A percentile compares a stretch with the other conserved stretches of the same genome.
phyloP scores from a whole-genome alignment of 2,113 vertebrate genomes.

The Etheostoma spectabile region DNA sequence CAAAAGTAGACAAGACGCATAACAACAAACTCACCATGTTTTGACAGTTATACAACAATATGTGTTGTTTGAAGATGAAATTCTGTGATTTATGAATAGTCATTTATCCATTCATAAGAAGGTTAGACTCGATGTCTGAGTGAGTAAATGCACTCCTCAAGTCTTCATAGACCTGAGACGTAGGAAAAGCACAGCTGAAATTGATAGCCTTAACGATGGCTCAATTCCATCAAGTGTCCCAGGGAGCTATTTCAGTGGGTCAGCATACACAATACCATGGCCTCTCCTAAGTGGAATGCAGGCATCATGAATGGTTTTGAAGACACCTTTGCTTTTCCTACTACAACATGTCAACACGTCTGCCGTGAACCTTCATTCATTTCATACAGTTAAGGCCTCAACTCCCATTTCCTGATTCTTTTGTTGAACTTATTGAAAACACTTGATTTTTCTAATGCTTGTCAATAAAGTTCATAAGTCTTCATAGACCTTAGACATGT shows the following conservation, averaged over 20 bases:
- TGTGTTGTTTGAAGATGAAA: not conserved
- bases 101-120: not conserved
- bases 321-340: too few relatives aligned
- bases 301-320: too few relatives aligned
- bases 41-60: not conserved
- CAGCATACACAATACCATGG: too few relatives aligned
- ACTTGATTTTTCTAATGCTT: not conserved
- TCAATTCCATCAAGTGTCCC: too few relatives aligned
- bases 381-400: not conserved
- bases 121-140: not conserved
- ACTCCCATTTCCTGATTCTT: not conserved
- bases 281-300: too few relatives aligned
- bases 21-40: not conserved
- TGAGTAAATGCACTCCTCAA: not conserved
- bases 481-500: not conserved
- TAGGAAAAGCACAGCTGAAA: too few relatives aligned
- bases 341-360: too few relatives aligned
- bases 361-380: constrained; percentile 8
- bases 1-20: not conserved
- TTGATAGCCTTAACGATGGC: too few relatives aligned
- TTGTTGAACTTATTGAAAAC: constrained; percentile 2
- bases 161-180: not conserved
- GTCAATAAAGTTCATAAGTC: not conserved
- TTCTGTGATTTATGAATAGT: not conserved
- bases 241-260: too few relatives aligned